Evolutionary conservation across 1,140 invertebrate genomes (phyloP).

Genomic region (Drosophila suzukii): DNA sequence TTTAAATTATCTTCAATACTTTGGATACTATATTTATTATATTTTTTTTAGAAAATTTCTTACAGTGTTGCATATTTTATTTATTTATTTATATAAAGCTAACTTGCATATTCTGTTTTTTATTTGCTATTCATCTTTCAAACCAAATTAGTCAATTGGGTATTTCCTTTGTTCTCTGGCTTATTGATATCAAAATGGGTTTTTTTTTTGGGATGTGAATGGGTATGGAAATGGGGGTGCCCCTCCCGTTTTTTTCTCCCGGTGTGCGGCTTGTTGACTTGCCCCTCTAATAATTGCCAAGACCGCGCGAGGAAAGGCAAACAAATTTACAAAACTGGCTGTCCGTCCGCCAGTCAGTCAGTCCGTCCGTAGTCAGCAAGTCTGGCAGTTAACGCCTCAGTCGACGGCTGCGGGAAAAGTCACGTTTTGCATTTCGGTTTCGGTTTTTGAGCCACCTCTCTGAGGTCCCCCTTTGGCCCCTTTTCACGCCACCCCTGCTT

Average conservation of each 20-base stretch:
- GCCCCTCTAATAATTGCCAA: conserved; percentile 56
- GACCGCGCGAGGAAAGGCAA: conserved; percentile 55
- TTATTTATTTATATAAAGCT: no score
- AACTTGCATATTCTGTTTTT: background rate
- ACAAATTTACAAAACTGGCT: conserved; percentile 67
- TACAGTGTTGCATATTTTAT: background rate
- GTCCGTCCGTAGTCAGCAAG: conserved; percentile 37
- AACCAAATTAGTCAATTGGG: conserved; percentile 6
- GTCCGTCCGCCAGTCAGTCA: conserved; percentile 9
- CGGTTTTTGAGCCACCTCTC: conserved; percentile 9
- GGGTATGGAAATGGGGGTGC: background rate
- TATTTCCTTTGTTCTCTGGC: conserved; percentile 20
- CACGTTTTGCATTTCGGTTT: conserved; percentile 71
- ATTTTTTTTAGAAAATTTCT: background rate
- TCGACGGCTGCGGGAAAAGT: conserved; percentile 63
- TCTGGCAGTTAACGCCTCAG: conserved; percentile 52
- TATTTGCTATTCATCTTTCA: background rate
- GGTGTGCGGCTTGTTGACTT: conserved; percentile 58
- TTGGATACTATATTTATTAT: no score
- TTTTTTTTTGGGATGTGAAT: background rate
- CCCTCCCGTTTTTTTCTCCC: background rate
- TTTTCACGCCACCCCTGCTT: background rate
- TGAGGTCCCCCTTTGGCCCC: no score
- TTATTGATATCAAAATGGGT: conserved; percentile 62
- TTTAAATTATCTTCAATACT: no score